Percentiles rank a stretch among this genome's conserved stretches.
Evolutionary conservation across 2,113 vertebrate species (phyloP).

Genomic region (Pontoporia blainvillei): DNA sequence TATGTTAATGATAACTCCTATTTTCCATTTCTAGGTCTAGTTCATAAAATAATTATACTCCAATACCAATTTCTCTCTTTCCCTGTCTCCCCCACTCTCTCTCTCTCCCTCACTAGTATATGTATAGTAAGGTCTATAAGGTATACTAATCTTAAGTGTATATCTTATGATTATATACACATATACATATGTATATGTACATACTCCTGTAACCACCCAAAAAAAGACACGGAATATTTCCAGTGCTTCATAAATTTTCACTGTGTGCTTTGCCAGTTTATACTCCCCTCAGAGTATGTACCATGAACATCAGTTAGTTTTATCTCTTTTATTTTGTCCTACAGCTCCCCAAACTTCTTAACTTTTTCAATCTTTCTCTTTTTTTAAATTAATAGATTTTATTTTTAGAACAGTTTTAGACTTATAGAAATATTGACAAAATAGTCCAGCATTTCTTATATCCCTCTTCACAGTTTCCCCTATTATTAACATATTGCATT

Average conservation of each 20-base stretch:
- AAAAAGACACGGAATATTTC: neutral
- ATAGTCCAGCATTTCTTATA: neutral
- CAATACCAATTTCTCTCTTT: neutral
- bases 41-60: neutral
- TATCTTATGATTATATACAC: neutral
- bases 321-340: neutral
- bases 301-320: neutral
- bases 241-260: neutral
- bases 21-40: neutral
- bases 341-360: neutral
- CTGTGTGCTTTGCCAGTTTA: neutral
- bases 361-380: neutral
- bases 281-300: neutral
- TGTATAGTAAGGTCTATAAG: neutral
- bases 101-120: neutral
- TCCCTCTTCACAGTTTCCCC: neutral
- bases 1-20: neutral
- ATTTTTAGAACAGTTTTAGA: neutral
- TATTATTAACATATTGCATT: neutral
- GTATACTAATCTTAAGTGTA: neutral
- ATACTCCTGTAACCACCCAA: neutral
- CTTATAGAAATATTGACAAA: neutral
- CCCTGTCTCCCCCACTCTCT: neutral
- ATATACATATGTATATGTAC: neutral
- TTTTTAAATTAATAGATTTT: neutral